Base-by-base conservation (phyloP, 2,113 vertebrate genomes). In the Onychorhynchus coronatus region DNA sequence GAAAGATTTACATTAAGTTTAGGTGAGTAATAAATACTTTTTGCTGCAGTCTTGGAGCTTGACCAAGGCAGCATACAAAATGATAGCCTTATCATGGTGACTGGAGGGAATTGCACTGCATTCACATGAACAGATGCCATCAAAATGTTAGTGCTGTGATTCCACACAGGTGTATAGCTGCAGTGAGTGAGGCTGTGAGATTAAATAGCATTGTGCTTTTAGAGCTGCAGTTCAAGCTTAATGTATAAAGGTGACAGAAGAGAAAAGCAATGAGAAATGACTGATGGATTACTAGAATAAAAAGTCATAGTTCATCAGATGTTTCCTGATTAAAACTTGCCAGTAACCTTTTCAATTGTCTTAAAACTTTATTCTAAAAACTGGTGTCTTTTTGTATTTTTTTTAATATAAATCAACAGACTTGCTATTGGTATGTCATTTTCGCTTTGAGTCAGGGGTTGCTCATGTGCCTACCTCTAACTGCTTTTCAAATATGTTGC, bases 121-220 rank as follows among this genome's bases (percentile, higher is more conserved):
- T 53, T 95, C 31, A 3, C 0, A 0, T 83, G n/a, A 31, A 61
- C 39, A 77, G 11, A 6, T 62, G 23, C 0, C 0, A 3, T 47
- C 4, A 2, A 14, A 47, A 6, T 12, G 12, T 23, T 91, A 47
- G 8, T 37, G 6, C 8, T 62, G 20, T 59, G 52, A 13, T 89
- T 85, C 27, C 30, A 30, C 6, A 3, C 18, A 31, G n/a, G 5
- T 56, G 46, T 59, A 8, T 21, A 42, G 24, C 33, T 61, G 30
- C 49, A 52, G 12, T 5, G 3, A 1, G 0, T 33, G n/a, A 62
- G 17, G 12, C 37, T 68, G 14, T 33, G 44, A 50, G 35, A 23
- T 53, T 76, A 58, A 67, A 47, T 4, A 58, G 25, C 9, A 14
- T 37, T 52, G 11, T 24, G 28, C 21, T 79, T 74, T 39, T 44